Conservation (phyloP, 1,140 invertebrate genomes). For the Zophobas morio region DNA sequence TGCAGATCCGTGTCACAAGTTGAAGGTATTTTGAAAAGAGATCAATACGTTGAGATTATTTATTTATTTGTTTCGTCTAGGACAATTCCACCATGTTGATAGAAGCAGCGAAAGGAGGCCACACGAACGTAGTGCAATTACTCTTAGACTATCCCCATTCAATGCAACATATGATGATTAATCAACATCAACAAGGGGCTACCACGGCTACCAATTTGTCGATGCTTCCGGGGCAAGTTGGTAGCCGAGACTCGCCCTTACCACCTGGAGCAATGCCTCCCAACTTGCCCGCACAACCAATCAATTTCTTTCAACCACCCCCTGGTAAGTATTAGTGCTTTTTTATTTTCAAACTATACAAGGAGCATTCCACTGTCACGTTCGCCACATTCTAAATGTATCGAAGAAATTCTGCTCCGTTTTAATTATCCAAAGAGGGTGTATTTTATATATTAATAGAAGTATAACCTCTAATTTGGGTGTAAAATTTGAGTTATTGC, state of each 20-base stretch:
- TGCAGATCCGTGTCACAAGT: slow-evolving; percentile 95
- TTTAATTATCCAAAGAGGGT: too few species aligned
- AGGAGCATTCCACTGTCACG: too few species aligned
- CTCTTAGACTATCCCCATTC: slow-evolving; percentile 95
- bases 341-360: too few species aligned
- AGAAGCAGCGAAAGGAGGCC: slow-evolving; percentile 97
- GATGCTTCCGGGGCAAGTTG: slow-evolving; percentile 63
- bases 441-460: too few species aligned
- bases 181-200: slow-evolving; percentile 63
- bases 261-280: slow-evolving; percentile 59
- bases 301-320: slow-evolving; percentile 67
- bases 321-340: slow-evolving; percentile 55
- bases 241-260: slow-evolving; percentile 59
- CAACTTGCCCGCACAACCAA: slow-evolving; percentile 65
- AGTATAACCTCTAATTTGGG: too few species aligned
- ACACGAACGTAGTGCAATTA: slow-evolving; percentile 94
- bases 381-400: too few species aligned
- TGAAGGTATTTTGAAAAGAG: slow-evolving; percentile 77
- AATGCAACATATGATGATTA: slow-evolving; percentile 79
- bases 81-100: slow-evolving; percentile 99
- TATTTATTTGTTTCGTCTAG: slow-evolving; percentile 66
- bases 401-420: too few species aligned
- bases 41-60: not conserved
- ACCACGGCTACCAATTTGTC: slow-evolving; percentile 65
- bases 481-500: too few species aligned